phyloP scores from a whole-genome alignment of 1,140 invertebrate species.

The Drosophila miranda region DNA sequence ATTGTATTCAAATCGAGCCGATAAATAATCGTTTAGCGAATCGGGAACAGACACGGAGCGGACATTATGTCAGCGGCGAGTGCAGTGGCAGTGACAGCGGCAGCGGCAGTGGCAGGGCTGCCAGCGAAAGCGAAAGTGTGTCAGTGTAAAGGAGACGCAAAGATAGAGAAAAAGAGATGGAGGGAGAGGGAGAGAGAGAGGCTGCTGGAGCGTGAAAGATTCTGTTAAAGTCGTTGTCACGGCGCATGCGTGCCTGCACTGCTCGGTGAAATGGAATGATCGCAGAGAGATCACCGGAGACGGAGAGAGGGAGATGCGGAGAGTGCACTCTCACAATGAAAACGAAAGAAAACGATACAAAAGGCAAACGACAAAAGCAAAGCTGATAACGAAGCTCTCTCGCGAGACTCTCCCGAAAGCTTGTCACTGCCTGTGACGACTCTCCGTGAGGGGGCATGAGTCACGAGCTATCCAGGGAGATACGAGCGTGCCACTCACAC shows the following conservation, averaged over 20 bases:
- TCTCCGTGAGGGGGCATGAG: slow-evolving; percentile 2
- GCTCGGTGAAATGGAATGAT: slow-evolving; percentile 74
- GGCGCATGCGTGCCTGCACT: slow-evolving; percentile 55
- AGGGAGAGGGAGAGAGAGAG: slow-evolving; percentile 1
- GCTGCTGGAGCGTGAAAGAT: slow-evolving; percentile 63
- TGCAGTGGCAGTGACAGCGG: slow-evolving; percentile 12
- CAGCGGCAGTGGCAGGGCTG: too few species aligned
- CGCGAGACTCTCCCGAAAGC: slow-evolving; percentile 12
- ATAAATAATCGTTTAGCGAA: slow-evolving; percentile 74
- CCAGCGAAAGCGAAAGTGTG: slow-evolving; percentile 75
- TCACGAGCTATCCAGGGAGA: slow-evolving; percentile 18
- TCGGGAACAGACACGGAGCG: slow-evolving; percentile 15
- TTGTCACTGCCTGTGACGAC: slow-evolving; percentile 16
- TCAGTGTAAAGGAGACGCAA: slow-evolving; percentile 33
- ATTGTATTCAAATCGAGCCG: slow-evolving; percentile 44
- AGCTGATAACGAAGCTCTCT: slow-evolving; percentile 50
- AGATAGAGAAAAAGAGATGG: slow-evolving; percentile 2
- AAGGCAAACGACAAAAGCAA: slow-evolving; percentile 9
- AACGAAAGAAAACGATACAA: slow-evolving; percentile 42
- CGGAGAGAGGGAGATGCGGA: slow-evolving; percentile 7
- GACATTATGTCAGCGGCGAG: slow-evolving; percentile 72
- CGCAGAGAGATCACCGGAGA: slow-evolving; percentile 15
- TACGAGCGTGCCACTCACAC: neutral
- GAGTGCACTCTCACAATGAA: slow-evolving; percentile 31
- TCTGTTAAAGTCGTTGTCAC: slow-evolving; percentile 54